These are phyloP conservation scores for Drosophila buzzatii DNA, from an alignment of 2,888 invertebrate species.

Conservation along the genomic window DNA sequence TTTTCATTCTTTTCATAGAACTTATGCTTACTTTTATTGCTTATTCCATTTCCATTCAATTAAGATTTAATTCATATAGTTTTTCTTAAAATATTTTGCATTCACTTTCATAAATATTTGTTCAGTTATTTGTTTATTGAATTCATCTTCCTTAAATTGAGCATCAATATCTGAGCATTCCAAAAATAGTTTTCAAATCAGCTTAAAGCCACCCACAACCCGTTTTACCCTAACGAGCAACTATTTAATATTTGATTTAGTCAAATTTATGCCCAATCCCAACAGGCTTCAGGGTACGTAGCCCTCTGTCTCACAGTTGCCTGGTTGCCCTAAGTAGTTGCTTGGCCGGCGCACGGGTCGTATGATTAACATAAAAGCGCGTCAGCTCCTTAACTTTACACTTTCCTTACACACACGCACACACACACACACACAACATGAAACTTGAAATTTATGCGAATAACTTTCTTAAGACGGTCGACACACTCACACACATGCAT, in stretches of 20 bases:
- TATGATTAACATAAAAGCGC: slow-evolving; percentile 52
- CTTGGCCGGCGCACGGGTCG: slow-evolving; percentile 34
- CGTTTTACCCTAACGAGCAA: neutral
- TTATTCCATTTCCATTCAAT: neutral
- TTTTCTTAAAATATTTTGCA: neutral
- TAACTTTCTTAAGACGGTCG: slow-evolving; percentile 32
- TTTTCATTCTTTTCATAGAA: neutral
- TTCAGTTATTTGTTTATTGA: neutral
- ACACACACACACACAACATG: slow-evolving; percentile 18
- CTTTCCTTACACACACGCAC: slow-evolving; percentile 2
- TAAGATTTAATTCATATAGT: neutral
- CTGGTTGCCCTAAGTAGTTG: slow-evolving; percentile 15
- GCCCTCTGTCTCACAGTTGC: slow-evolving; percentile 11
- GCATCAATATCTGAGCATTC: neutral
- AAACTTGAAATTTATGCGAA: slow-evolving; percentile 45
- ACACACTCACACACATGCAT: slow-evolving; percentile 7
- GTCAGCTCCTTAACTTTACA: slow-evolving; percentile 39
- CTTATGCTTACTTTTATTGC: neutral
- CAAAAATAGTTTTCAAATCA: no score
- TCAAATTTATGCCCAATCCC: slow-evolving; percentile 9
- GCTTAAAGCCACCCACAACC: neutral
- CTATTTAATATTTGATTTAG: slow-evolving; percentile 11
- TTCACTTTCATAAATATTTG: neutral
- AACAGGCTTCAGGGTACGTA: neutral
- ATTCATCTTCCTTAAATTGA: no score